Evolutionary conservation across 1,140 invertebrate genomes (phyloP).

Genomic region (Lycorma delicatula): DNA sequence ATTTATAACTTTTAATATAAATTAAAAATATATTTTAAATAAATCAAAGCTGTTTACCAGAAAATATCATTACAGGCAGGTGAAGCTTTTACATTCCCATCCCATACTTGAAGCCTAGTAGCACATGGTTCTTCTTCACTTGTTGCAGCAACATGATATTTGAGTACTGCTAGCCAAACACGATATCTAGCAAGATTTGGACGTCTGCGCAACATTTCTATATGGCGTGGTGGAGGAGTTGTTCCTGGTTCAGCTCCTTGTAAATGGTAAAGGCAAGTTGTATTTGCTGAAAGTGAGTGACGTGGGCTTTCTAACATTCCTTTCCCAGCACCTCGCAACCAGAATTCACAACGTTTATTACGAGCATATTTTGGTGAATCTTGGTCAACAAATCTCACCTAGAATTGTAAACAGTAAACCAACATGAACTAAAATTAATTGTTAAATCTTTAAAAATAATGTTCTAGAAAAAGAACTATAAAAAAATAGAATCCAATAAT

Average conservation of each 20-base stretch:
- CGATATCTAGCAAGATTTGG: conserved; percentile 52
- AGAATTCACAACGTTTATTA: conserved; percentile 79
- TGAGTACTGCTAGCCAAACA: conserved; percentile 79
- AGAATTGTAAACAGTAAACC: too few species aligned
- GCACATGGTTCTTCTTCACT: conserved; percentile 53
- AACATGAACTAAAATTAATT: too few species aligned
- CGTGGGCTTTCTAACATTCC: conserved; percentile 68
- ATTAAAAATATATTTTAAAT: too few species aligned
- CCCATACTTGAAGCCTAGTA: conserved; percentile 73
- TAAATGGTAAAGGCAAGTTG: conserved; percentile 77
- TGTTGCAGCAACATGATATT: conserved; percentile 65
- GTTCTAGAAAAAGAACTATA: too few species aligned
- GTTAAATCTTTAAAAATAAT: too few species aligned
- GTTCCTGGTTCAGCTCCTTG: conserved; percentile 37
- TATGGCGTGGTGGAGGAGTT: conserved; percentile 30
- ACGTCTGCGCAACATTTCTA: conserved; percentile 34
- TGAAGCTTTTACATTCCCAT: conserved; percentile 64
- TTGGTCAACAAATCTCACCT: conserved; percentile 74
- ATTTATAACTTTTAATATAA: too few species aligned
- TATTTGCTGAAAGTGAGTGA: conserved; percentile 74
- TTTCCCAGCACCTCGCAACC: conserved; percentile 65
- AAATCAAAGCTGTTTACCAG: conserved; percentile 64
- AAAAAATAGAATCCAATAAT: too few species aligned
- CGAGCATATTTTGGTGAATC: conserved; percentile 68
- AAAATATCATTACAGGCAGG: conserved; percentile 69